These are phyloP conservation scores for Tetramorium parvispinum DNA, from an alignment of 1,140 invertebrate species.

Conservation along the genomic window DNA sequence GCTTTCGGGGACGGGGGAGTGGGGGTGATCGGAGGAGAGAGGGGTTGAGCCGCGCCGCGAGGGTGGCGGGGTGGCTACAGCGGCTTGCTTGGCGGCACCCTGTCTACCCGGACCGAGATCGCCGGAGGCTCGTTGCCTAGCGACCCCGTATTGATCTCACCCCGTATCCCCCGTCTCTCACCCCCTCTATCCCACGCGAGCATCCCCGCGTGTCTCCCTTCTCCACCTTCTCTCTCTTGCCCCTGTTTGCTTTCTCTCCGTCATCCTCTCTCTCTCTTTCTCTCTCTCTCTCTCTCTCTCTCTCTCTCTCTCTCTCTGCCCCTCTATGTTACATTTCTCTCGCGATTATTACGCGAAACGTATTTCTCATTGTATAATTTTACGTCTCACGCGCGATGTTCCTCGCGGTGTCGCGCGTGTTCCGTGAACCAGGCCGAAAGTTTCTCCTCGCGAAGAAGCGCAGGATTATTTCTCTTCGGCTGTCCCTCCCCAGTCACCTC, in stretches of 20 bases:
- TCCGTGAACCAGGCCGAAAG: neutral
- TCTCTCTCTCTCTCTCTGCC: slow-evolving; percentile 45
- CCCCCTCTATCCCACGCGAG: slow-evolving; percentile 77
- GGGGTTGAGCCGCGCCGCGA: slow-evolving; percentile 29
- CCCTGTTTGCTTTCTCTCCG: slow-evolving; percentile 24
- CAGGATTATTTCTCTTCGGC: slow-evolving; percentile 20
- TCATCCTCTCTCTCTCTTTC: slow-evolving; percentile 13
- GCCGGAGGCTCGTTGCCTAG: slow-evolving; percentile 86
- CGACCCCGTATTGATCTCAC: slow-evolving; percentile 85
- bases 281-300: slow-evolving; percentile 50
- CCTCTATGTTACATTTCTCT: slow-evolving; percentile 26
- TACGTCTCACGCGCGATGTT: slow-evolving; percentile 23
- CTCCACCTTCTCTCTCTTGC: slow-evolving; percentile 50
- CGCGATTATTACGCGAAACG: slow-evolving; percentile 46
- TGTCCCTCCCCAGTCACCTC: neutral
- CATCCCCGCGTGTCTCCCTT: slow-evolving; percentile 68
- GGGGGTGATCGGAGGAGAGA: slow-evolving; percentile 42
- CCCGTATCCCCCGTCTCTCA: slow-evolving; percentile 82
- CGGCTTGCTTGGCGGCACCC: slow-evolving; percentile 84
- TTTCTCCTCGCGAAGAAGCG: neutral
- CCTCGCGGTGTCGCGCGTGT: slow-evolving; percentile 21
- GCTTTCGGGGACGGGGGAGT: slow-evolving; percentile 13
- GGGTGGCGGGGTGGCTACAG: slow-evolving; percentile 63
- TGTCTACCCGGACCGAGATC: slow-evolving; percentile 85
- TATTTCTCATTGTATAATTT: slow-evolving; percentile 61